Conservation (phyloP, 2,888 invertebrate species). For the Bellardia bayeri region DNA sequence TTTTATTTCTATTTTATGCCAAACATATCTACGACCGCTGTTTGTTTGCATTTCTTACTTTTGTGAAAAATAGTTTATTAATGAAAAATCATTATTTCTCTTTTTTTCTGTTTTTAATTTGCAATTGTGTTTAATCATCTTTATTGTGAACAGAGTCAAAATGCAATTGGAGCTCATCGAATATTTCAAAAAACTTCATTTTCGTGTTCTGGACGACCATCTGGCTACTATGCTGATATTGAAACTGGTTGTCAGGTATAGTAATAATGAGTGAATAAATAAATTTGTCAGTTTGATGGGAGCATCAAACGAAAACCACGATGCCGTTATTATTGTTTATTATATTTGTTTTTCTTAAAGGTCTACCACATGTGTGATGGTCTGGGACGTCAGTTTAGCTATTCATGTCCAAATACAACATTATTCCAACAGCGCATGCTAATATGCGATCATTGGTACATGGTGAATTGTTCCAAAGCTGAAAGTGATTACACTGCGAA, state of each 20-base stretch:
- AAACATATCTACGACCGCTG: constrained; percentile 8
- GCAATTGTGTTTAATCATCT: constrained; percentile 9
- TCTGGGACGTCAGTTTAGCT: constrained; percentile 90
- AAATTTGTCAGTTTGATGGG: constrained; percentile 9
- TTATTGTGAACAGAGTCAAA: constrained; percentile 76
- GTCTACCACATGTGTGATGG: constrained; percentile 93
- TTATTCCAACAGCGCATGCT: constrained; percentile 92
- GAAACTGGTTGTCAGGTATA: constrained; percentile 90
- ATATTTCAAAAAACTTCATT: constrained; percentile 86
- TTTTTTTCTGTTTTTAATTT: constrained; percentile 1
- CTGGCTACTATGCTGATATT: constrained; percentile 91
- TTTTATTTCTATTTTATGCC: constrained; percentile 29
- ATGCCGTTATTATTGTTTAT: not conserved
- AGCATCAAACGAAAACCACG: not conserved
- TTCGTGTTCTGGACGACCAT: constrained; percentile 87
- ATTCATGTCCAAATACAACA: constrained; percentile 91
- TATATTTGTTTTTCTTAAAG: constrained; percentile 82
- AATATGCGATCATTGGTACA: constrained; percentile 92
- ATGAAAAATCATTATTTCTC: constrained; percentile 6
- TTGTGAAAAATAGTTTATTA: not conserved
- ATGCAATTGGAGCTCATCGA: constrained; percentile 79
- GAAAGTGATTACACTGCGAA: constrained; percentile 89
- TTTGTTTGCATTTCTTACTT: not conserved
- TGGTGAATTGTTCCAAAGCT: constrained; percentile 91
- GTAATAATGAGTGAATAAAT: constrained; percentile 65